A percentile compares a stretch with the other conserved stretches of the same genome.
Conservation (phyloP, 2,113 vertebrate species). For the Thunnus maccoyii region DNA sequence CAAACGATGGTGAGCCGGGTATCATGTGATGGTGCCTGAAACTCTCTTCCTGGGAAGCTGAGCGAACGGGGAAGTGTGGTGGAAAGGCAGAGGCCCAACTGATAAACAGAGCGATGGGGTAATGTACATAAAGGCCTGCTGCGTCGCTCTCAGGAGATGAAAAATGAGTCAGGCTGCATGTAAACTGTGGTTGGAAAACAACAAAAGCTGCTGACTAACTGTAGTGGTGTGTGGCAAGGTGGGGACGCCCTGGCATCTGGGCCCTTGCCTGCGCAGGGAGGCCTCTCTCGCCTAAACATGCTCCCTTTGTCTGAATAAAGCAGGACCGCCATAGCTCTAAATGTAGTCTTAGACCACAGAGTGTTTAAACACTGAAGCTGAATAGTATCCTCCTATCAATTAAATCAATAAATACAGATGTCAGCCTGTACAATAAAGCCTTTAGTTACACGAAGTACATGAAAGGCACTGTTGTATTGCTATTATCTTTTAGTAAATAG, state of each 20-base stretch:
- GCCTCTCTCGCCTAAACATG: slow-evolving; percentile 72
- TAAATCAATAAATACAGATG: neutral
- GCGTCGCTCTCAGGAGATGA: slow-evolving; percentile 72
- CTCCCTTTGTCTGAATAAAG: slow-evolving; percentile 51
- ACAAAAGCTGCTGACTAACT: slow-evolving; percentile 83
- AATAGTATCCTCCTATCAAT: neutral
- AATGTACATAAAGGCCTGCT: slow-evolving; percentile 65
- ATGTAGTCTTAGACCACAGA: slow-evolving; percentile 44
- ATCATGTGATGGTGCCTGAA: slow-evolving; percentile 72
- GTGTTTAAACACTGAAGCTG: slow-evolving; percentile 5
- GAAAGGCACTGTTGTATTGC: neutral
- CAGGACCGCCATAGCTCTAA: slow-evolving; percentile 2
- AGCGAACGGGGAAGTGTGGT: slow-evolving; percentile 61
- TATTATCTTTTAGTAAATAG: neutral
- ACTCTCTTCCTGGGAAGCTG: slow-evolving; percentile 62
- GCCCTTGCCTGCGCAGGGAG: slow-evolving; percentile 49
- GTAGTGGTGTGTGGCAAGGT: slow-evolving; percentile 61
- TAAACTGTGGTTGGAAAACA: slow-evolving; percentile 83
- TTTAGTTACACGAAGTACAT: neutral
- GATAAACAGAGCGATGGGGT: slow-evolving; percentile 78
- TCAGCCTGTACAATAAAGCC: neutral
- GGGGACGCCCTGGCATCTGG: slow-evolving; percentile 72
- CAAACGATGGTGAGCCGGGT: slow-evolving; percentile 63
- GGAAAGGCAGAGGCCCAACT: slow-evolving; percentile 70
- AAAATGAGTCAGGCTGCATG: slow-evolving; percentile 75